Conservation (phyloP, 2,113 vertebrate genomes). For the Pollimyrus isidori region DNA sequence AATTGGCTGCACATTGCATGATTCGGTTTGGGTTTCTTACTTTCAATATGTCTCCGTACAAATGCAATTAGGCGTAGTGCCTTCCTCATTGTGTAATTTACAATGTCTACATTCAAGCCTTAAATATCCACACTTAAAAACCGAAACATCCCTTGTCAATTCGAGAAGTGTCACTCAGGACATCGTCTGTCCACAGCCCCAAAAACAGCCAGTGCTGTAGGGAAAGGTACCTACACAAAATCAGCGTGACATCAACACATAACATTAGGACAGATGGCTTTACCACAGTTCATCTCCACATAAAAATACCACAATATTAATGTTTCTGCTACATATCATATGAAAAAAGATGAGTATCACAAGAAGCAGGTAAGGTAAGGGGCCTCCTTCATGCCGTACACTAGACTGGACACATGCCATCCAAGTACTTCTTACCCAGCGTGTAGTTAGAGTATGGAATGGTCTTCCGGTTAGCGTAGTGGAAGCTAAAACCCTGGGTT, state of each 20-base stretch:
- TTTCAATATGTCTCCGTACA: not conserved
- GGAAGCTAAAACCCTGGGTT: no score
- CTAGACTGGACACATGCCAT: no score
- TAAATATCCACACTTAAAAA: not conserved
- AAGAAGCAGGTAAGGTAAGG: no score
- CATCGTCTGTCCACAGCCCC: not conserved
- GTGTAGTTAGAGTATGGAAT: no score
- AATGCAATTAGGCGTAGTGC: not conserved
- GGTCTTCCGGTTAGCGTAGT: no score
- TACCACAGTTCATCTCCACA: not conserved
- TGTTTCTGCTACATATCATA: not conserved
- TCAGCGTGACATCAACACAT: not conserved
- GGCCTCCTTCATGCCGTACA: no score
- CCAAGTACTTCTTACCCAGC: no score
- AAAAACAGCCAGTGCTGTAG: not conserved
- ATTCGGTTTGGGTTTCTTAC: not conserved
- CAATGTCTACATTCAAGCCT: not conserved
- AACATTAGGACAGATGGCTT: not conserved
- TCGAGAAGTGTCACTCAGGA: not conserved
- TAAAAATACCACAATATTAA: not conserved
- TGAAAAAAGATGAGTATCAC: not conserved
- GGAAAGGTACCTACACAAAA: no score
- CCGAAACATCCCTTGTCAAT: not conserved
- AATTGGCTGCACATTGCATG: not conserved
- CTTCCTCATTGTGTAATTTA: not conserved